A percentile compares a stretch with the other conserved stretches of the same genome.
Evolutionary conservation across 2,888 invertebrate species (phyloP).

Genomic region (Laspeyria flexula): DNA sequence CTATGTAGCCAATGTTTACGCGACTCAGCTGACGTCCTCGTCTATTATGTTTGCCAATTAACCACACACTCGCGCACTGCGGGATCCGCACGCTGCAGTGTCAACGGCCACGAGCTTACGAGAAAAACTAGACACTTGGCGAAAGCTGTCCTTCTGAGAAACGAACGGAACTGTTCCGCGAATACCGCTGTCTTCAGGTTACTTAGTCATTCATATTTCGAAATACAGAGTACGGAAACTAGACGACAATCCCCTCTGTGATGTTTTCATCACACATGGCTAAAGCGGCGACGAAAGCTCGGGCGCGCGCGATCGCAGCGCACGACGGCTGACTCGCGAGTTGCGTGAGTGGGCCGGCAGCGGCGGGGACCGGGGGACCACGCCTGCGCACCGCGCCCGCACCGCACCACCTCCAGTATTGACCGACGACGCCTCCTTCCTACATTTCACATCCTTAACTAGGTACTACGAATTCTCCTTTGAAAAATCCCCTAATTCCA

Average conservation of each 20-base stretch:
- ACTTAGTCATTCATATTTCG: slow-evolving; percentile 69
- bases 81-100: slow-evolving; percentile 84
- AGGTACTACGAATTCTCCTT: slow-evolving; percentile 81
- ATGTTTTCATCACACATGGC: slow-evolving; percentile 84
- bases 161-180: slow-evolving; percentile 46
- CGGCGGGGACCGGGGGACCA: slow-evolving; percentile 67
- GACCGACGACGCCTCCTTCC: slow-evolving; percentile 85
- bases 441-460: slow-evolving; percentile 85
- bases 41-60: slow-evolving; percentile 77
- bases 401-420: slow-evolving; percentile 84
- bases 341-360: slow-evolving; percentile 75
- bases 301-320: slow-evolving; percentile 79
- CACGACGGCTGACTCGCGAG: slow-evolving; percentile 83
- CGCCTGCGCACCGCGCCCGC: slow-evolving; percentile 79
- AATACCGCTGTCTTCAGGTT: slow-evolving; percentile 41
- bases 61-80: slow-evolving; percentile 85
- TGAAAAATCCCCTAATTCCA: slow-evolving; percentile 81
- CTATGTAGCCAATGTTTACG: slow-evolving; percentile 74
- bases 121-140: slow-evolving; percentile 79
- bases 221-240: slow-evolving; percentile 54
- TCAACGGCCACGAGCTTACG: slow-evolving; percentile 81
- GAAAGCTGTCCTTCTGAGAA: slow-evolving; percentile 68
- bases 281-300: slow-evolving; percentile 64
- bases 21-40: slow-evolving; percentile 79
- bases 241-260: slow-evolving; percentile 71